Base-by-base conservation (phyloP, 2,888 invertebrate genomes). In the Thera britannica region DNA sequence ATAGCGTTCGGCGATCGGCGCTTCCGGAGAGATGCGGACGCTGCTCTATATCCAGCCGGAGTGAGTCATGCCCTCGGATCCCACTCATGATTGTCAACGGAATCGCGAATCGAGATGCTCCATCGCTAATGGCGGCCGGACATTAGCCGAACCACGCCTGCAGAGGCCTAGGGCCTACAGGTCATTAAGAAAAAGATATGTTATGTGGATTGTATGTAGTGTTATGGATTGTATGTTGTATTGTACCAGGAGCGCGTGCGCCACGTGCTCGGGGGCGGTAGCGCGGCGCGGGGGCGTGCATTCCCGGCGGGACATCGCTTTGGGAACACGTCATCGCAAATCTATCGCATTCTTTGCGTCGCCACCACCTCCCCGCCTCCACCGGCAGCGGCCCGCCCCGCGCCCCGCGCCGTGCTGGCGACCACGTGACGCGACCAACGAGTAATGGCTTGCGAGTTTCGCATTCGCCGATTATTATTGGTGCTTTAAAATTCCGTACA, bases 1-100 rank as follows among this genome's bases (percentile, higher is more conserved):
- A 75, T 60, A 75, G 78, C 77, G 73, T 72, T 79, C 81, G 83
- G 83, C 80, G 79, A 71, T 72, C 62, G n/a, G 34, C 61, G 72
- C 79, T 64, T 85, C 83, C 85, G 84, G 85, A 83, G 63, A 36
- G 57, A 51, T 57, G 57, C 3, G 55, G 48, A 56, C 9, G 56
- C 36, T n/a, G 11, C 52, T 71, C 52, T 71, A 65, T 51, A 63
- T 63, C 34, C 35, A 63, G 57, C 12, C 46, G 11, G 55, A 9
- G 35, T 63, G 62, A 63, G 41, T 63, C 57, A 57, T 36, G 8
- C 46, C 4, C 51, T 52, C 34, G 23, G 2, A 52, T 34, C 9
- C 44, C 3, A 9, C 44, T 46, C 2, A 9, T 46, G 7, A 2
- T 46, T 9, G 2, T 46, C 9, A 3, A 46, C 44, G 7, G 51